phyloP scores from a whole-genome alignment of 1,140 invertebrate species.

The Cyclargus thomasi region DNA sequence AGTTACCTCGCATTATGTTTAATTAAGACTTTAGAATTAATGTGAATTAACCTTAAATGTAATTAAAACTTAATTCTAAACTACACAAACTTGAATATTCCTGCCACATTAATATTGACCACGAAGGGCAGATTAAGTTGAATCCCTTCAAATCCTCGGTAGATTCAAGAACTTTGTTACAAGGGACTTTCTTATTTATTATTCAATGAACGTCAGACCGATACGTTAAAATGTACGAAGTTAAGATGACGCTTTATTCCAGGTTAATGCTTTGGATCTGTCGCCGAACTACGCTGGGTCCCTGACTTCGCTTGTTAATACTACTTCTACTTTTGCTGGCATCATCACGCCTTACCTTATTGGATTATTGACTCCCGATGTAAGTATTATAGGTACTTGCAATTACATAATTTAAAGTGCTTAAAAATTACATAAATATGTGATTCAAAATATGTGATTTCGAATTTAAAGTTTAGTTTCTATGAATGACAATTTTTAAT shows the following conservation, averaged over 20 bases:
- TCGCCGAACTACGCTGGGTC: conserved; percentile 88
- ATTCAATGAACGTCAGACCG: conserved; percentile 3
- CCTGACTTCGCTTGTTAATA: conserved; percentile 89
- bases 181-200: neutral
- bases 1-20: too few species aligned
- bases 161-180: neutral
- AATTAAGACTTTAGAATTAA: too few species aligned
- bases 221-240: conserved; percentile 6
- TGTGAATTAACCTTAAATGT: too few species aligned
- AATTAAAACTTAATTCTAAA: neutral
- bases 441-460: too few species aligned
- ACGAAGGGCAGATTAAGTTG: neutral
- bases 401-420: too few species aligned
- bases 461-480: too few species aligned
- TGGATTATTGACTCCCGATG: conserved; percentile 83
- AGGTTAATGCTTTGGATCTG: conserved; percentile 87
- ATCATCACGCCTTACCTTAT: conserved; percentile 85
- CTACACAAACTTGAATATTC: neutral
- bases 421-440: too few species aligned
- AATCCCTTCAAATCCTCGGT: neutral
- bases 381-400: conserved; percentile 57
- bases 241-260: conserved; percentile 35
- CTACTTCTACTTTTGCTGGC: conserved; percentile 86
- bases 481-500: too few species aligned
- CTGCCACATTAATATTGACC: too few species aligned